A percentile compares a stretch with the other conserved stretches of the same genome.
phyloP scores from a whole-genome alignment of 2,888 invertebrate genomes.

The Calameuta filiformis region DNA sequence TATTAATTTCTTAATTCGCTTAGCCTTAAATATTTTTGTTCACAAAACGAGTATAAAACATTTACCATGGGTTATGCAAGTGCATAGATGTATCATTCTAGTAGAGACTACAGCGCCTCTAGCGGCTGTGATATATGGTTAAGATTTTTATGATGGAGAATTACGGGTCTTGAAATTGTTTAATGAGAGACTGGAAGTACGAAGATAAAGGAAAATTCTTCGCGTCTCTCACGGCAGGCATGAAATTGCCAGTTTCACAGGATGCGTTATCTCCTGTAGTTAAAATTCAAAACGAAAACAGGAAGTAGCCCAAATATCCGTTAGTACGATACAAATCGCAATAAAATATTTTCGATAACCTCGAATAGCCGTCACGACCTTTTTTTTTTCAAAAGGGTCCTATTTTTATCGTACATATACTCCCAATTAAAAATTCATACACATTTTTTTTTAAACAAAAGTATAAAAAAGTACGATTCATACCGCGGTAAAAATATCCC shows the following conservation, averaged over 20 bases:
- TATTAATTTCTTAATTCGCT: background rate
- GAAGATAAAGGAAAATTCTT: background rate
- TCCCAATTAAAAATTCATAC: background rate
- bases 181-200: background rate
- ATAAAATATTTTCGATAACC: too few relatives aligned
- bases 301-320: background rate
- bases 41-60: background rate
- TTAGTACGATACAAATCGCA: background rate
- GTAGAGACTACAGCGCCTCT: background rate
- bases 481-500: background rate
- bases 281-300: background rate
- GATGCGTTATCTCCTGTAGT: background rate
- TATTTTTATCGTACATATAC: background rate
- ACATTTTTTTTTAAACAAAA: background rate
- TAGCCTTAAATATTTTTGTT: background rate
- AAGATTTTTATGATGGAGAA: background rate
- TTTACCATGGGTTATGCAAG: background rate
- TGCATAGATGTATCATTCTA: background rate
- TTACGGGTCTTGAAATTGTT: background rate
- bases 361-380: too few relatives aligned
- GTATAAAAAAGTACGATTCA: background rate
- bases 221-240: background rate
- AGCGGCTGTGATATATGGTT: background rate
- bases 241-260: background rate
- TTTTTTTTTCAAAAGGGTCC: background rate